Percentiles rank a stretch among this genome's conserved stretches.
Evolutionary conservation across 2,113 vertebrate species (phyloP).

Genomic region (Procapra przewalskii): DNA sequence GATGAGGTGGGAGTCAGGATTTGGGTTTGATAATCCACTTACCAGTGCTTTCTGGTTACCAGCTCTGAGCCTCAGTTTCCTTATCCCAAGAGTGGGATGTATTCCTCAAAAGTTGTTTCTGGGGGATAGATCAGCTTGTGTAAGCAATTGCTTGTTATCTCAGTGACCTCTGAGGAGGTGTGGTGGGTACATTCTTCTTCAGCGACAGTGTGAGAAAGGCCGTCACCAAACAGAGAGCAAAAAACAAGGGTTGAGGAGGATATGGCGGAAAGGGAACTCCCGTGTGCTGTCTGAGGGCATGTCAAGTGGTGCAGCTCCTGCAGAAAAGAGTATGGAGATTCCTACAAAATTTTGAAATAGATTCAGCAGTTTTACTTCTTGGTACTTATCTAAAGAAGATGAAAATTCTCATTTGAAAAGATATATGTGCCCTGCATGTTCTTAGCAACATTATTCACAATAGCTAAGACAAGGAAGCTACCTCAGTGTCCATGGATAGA

Average conservation of each 20-base stretch:
- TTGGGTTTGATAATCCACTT: background rate
- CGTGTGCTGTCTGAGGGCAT: fast-evolving
- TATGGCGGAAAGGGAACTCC: background rate
- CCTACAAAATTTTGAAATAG: background rate
- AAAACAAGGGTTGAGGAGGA: background rate
- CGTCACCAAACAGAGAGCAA: background rate
- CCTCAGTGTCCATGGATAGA: background rate
- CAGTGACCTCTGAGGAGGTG: background rate
- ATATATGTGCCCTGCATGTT: background rate
- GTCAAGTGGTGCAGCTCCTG: background rate
- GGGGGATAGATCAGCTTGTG: background rate
- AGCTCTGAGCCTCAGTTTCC: background rate
- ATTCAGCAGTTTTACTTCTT: background rate
- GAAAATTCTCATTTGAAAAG: background rate
- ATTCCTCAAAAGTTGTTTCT: background rate
- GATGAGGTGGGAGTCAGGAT: background rate
- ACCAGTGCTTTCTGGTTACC: background rate
- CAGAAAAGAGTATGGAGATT: background rate
- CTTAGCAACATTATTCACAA: background rate
- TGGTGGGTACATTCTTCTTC: background rate
- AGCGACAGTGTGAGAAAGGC: background rate
- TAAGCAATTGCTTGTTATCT: background rate
- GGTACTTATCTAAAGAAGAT: background rate
- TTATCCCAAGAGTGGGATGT: background rate
- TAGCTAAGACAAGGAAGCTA: background rate